These are phyloP conservation scores for Druceiella hillmani DNA, from an alignment of 2,888 invertebrate genomes.

Conservation along the genomic window DNA sequence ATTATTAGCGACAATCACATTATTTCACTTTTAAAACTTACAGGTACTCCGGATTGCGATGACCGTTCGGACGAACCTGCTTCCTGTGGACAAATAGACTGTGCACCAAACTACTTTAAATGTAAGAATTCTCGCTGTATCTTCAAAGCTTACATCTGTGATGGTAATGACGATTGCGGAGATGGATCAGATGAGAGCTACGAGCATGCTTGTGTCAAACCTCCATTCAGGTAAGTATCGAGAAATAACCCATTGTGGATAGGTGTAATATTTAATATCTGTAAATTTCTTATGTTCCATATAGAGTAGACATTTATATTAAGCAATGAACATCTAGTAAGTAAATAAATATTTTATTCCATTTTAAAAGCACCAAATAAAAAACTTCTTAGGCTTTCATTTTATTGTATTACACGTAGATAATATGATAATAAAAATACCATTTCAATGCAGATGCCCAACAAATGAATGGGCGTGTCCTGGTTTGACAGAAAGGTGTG, in stretches of 20 bases:
- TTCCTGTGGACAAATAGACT: slow-evolving; percentile 72
- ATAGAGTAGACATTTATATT: too few species aligned
- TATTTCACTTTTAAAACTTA: too few species aligned
- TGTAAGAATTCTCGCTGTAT: slow-evolving; percentile 83
- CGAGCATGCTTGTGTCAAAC: slow-evolving; percentile 74
- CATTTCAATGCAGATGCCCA: slow-evolving; percentile 55
- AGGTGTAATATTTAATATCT: too few species aligned
- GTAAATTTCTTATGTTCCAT: too few species aligned
- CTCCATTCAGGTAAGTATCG: slow-evolving; percentile 55
- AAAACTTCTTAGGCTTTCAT: too few species aligned
- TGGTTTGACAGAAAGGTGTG: slow-evolving; percentile 70
- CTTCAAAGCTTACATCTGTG: slow-evolving; percentile 91
- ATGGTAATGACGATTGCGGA: slow-evolving; percentile 89
- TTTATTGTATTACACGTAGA: too few species aligned
- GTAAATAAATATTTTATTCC: neutral
- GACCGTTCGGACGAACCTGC: slow-evolving; percentile 88
- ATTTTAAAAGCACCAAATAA: neutral
- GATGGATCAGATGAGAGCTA: slow-evolving; percentile 85
- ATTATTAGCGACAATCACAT: too few species aligned
- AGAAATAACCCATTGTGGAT: too few species aligned
- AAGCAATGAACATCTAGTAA: neutral
- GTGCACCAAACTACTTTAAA: slow-evolving; percentile 74
- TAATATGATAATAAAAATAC: too few species aligned
- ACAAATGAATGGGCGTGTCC: slow-evolving; percentile 84
- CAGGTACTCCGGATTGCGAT: slow-evolving; percentile 76